Evolutionary conservation across 2,888 invertebrate genomes (phyloP).

Genomic region (Shargacucullia verbasci): DNA sequence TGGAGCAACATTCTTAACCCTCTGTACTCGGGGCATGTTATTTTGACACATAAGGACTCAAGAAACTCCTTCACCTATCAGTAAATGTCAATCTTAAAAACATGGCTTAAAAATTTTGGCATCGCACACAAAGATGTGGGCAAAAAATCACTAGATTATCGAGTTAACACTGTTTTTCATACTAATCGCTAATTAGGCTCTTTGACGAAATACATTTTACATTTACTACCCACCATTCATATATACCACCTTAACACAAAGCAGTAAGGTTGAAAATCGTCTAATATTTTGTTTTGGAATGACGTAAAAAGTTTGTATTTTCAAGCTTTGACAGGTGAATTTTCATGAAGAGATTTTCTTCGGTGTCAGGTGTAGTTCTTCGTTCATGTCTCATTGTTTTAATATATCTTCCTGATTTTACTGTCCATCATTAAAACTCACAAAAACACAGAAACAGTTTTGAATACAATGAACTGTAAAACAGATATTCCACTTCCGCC

Average conservation of each 20-base stretch:
- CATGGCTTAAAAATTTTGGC: constrained; percentile 22
- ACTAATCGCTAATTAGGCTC: constrained; percentile 48
- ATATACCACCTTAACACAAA: not conserved
- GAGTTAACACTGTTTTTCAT: constrained; percentile 34
- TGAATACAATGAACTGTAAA: constrained; percentile 1
- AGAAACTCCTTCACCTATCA: constrained; percentile 12
- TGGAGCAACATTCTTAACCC: too few species aligned
- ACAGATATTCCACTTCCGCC: not conserved
- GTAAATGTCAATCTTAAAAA: constrained; percentile 20
- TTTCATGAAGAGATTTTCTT: constrained; percentile 38
- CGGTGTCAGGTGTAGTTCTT: constrained; percentile 18
- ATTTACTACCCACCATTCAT: not conserved
- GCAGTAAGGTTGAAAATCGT: constrained; percentile 12
- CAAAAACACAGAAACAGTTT: not conserved
- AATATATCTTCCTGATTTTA: too few species aligned
- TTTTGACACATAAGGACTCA: constrained; percentile 6
- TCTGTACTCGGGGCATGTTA: too few species aligned
- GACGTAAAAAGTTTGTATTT: not conserved
- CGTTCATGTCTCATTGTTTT: constrained; percentile 16
- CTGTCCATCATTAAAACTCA: too few species aligned
- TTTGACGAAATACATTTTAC: constrained; percentile 8
- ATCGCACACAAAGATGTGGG: constrained; percentile 1
- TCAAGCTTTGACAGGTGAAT: constrained; percentile 34
- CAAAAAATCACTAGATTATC: constrained; percentile 34
- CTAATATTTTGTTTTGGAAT: not conserved